A percentile compares a stretch with the other conserved stretches of the same genome.
These are phyloP conservation scores for Drosophila repletoides DNA, from an alignment of 1,140 invertebrate species.

Conservation along the genomic window DNA sequence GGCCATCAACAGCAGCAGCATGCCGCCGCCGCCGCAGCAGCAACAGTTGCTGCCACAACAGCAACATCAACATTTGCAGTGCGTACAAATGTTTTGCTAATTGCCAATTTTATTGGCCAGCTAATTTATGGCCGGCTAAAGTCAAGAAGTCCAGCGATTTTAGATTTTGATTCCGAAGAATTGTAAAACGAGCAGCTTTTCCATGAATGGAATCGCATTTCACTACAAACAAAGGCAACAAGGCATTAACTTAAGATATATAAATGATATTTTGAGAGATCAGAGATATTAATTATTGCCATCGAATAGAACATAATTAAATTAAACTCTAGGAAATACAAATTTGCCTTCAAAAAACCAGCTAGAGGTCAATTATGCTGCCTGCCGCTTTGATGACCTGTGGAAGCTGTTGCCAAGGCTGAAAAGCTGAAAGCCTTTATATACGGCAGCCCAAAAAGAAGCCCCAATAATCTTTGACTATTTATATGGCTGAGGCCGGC, in stretches of 20 bases:
- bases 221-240: conserved; percentile 5
- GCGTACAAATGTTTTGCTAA: conserved; percentile 74
- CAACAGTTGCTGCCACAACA: conserved; percentile 27
- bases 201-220: conserved; percentile 42
- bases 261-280: too few relatives aligned
- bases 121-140: conserved; percentile 64
- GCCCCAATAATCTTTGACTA: conserved; percentile 46
- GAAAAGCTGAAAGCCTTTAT: too few relatives aligned
- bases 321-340: neutral
- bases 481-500: conserved; percentile 28
- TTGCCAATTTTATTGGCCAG: conserved; percentile 67
- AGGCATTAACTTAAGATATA: neutral
- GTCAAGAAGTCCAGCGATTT: conserved; percentile 10
- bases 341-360: conserved; percentile 1
- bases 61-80: conserved; percentile 36
- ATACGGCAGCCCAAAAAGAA: conserved; percentile 26
- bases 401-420: conserved; percentile 52
- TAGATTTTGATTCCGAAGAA: conserved; percentile 31
- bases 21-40: too few relatives aligned
- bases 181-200: conserved; percentile 18
- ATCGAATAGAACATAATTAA: too few relatives aligned
- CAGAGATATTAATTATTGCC: too few relatives aligned
- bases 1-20: conserved; percentile 48
- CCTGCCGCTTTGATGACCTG: conserved; percentile 9
- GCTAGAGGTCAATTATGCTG: conserved; percentile 17